Base-by-base conservation (phyloP, 2,797 vertebrate species). In the Pseudopleuronectes americanus region DNA sequence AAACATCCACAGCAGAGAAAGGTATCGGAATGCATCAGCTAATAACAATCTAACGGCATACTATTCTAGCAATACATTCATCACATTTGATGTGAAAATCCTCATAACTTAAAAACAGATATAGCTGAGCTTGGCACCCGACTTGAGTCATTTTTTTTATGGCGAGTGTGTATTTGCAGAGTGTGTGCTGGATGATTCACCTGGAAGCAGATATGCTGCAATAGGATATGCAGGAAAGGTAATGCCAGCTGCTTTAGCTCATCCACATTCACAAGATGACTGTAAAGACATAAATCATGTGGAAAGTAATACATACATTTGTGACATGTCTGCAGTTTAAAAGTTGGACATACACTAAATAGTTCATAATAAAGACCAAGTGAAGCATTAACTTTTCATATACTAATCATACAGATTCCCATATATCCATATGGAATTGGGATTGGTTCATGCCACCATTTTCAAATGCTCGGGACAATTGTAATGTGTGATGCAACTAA, bases 181-280 rank as follows among this genome's bases (percentile, higher is more conserved):
- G 28, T 3, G 10, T 23, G 49, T 23, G 3, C 41, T 68, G 45
- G n/a, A 70, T n/a, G 68, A 82, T 7, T 70, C 87, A 98, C 98
- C 97, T 98, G 96, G 82, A 90, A 83, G 80, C 97, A 98, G 82
- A 98, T 94, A 23, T 98, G 97, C 64, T 99, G 97, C 51, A 99
- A 85, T 1, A 99, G 91, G 81, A 95, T 94, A 7, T 91, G 89
- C 48, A 99, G 90, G 14, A 96, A 73, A 4, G 96, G 96, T 57
- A 93, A 81, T 0, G 90, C 83, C 43, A 68, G 65, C 26, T 96
- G 95, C 49, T 94, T 95, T 80, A 96, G 80, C 76, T 98, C 94
- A 16, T 96, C 91, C 49, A 95, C 94, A 16, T 96, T 91, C 49
- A 95, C 94, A 21, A 97, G 49, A 17, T 94, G 93, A 81, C 97